Evolutionary conservation across 2,888 invertebrate genomes (phyloP).

Genomic region (Lissonota sp.): DNA sequence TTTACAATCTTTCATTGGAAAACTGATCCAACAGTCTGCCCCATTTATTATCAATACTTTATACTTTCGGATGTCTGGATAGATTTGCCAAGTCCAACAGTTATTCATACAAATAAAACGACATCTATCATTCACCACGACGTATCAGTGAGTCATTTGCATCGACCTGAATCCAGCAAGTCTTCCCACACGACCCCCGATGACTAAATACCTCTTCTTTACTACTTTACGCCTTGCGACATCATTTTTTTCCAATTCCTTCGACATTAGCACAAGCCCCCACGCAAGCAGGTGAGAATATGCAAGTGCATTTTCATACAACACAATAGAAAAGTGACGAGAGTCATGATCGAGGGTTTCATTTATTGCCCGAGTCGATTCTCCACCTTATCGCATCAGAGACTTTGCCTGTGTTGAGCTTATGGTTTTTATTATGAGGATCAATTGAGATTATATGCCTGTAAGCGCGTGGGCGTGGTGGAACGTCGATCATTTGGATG

Average conservation of each 20-base stretch:
- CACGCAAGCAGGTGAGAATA: neutral
- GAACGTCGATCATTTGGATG: conserved; percentile 62
- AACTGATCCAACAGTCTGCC: neutral
- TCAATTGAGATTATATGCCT: conserved; percentile 73
- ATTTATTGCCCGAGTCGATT: neutral
- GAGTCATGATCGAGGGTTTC: conserved; percentile 5
- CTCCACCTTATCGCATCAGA: conserved; percentile 30
- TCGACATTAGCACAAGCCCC: conserved; percentile 54
- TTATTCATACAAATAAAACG: conserved; percentile 2
- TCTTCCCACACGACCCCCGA: conserved; percentile 29
- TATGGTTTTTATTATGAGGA: conserved; percentile 79
- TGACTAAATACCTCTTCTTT: conserved; percentile 18
- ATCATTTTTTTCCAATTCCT: conserved; percentile 25
- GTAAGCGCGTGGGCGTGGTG: conserved; percentile 77
- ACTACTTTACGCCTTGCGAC: neutral
- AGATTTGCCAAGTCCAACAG: neutral
- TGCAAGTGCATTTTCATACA: conserved; percentile 29
- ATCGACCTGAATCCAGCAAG: conserved; percentile 33
- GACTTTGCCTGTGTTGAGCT: conserved; percentile 38
- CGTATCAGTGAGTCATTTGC: conserved; percentile 10
- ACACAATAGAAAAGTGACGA: conserved; percentile 15
- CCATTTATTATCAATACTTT: neutral
- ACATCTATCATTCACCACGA: conserved; percentile 11
- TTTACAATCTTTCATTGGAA: too few species aligned
- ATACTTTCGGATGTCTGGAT: neutral